These are phyloP conservation scores for Corapipo altera DNA, from an alignment of 2,113 vertebrate genomes.

Conservation along the genomic window DNA sequence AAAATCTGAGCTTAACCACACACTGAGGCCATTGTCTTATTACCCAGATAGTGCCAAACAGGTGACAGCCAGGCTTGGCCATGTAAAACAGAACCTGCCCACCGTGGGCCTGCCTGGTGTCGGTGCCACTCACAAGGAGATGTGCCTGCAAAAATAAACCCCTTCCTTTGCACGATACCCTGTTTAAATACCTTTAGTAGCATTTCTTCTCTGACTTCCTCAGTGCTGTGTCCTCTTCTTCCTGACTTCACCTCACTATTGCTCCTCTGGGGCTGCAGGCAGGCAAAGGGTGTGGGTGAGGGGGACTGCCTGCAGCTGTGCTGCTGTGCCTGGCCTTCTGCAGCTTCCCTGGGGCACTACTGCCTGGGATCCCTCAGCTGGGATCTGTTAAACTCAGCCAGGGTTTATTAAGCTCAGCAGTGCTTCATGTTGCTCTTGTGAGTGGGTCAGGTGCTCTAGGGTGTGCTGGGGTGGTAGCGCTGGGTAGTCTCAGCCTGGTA, in stretches of 20 bases:
- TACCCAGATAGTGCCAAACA: background rate
- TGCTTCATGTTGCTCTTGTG: background rate
- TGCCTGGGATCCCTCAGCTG: background rate
- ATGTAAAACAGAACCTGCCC: background rate
- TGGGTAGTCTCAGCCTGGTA: background rate
- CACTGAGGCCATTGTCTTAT: background rate
- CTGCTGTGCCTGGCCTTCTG: background rate
- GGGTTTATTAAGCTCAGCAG: background rate
- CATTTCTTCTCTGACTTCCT: background rate
- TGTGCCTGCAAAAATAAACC: background rate
- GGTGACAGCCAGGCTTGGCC: rapidly evolving
- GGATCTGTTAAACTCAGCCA: background rate
- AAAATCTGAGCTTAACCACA: background rate
- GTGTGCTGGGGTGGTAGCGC: background rate
- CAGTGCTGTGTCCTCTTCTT: background rate
- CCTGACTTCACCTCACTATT: rapidly evolving
- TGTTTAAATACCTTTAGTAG: background rate
- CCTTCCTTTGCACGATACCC: background rate
- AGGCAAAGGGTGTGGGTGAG: background rate
- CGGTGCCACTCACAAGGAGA: rapidly evolving
- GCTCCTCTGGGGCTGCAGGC: background rate
- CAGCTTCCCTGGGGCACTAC: background rate
- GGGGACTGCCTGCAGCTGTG: background rate
- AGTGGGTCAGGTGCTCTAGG: background rate
- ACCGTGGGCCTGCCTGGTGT: rapidly evolving